Base-by-base conservation (phyloP, 1,140 invertebrate species). In the Drosophila ercepeae region DNA sequence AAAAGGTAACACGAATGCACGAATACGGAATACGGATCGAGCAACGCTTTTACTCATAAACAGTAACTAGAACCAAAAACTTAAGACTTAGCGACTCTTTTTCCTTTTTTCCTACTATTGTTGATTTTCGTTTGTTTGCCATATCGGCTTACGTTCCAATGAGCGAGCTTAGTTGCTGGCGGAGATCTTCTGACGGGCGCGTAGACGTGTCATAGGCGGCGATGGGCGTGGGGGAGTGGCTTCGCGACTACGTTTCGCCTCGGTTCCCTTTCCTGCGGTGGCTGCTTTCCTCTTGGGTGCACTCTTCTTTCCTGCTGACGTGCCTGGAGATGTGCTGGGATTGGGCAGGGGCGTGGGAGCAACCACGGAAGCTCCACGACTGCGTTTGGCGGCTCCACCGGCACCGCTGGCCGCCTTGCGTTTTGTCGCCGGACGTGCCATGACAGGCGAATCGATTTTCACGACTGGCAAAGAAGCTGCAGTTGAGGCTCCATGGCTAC, bases 101-200 rank as follows among this genome's bases (percentile, higher is more conserved):
- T 48, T 67, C 25, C n/a, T n/a, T n/a, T n/a, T 68, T 55, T 81
- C 16, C 49, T 65, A 51, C 39, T 61, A 25, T 64, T 51, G 21
- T 21, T 36, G 39, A 27, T 44, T 58, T 53, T 25, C 42, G 8
- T 21, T 29, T 50, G n/a, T n/a, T 29, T 71, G 68, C 67, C 53
- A 27, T 67, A 68, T 67, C 39, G 70, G 19, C 45, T 67, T 54
- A 45, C 69, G 21, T 42, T 54, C 46, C 51, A 73, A 32, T 23
- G 39, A 44, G 45, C 32, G 55, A 59, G 9, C 36, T 49, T 39
- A 53, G 25, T 60, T 82, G 64, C 72, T 88, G 55, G 67, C 42
- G 65, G 82, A 88, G 82, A 88, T 88, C 82, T 88, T 77, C 65
- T 70, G 64, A 75, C 82, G 82, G 29, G 78, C 78, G 9, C 82